Evolutionary conservation across 2,888 invertebrate genomes (phyloP), one percentile per base, ranked within the genome.

Genomic region (Cheilosia vulpina): DNA sequence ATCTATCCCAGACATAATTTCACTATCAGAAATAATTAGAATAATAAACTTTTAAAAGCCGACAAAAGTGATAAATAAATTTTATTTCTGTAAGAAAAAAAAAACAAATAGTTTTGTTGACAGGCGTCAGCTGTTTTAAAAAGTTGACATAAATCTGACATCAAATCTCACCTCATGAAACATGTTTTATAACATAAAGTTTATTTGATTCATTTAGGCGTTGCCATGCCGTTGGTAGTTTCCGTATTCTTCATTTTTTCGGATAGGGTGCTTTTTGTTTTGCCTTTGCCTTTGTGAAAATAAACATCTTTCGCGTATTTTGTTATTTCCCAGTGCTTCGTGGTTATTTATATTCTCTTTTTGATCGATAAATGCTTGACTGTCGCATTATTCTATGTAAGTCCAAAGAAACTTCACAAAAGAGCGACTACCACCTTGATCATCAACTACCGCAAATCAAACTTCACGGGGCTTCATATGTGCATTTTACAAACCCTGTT

Each of bases 1-100:
- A 80, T 84, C 84, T 66, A 58, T 17, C 17, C 50, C 17, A 63
- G 84, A 66, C 80, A 84, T 84, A 66, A 53, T 80, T 45, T 15
- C 38, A 38, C 38, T 69, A 73, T 73, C 63, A 41, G 24, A 17
- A 4, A 34, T 27, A 53, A 45, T 57, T 53, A 62, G 62, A 50
- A 55, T 55, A 31, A 27, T 58, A 47, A 45, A 27, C 27, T n/a
- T 21, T 17, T 15, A 0, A 50, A 55, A 50, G 24, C 13, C 43
- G 43, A 43, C 2, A n/a, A 43, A n/a, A 45, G 17, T 7, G 62
- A 50, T 34, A 19, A 52, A 6, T 43, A 66, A 73, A 34, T 4
- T 38, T 13, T 38, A 38, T 38, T 38, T 13, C 13, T 4, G 13
- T 17, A 50, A 43, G n/a, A 17, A 47, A 9, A 31, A 17, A 15